Base-by-base conservation (phyloP, 1,140 invertebrate genomes). In the Zaprionus capensis region DNA sequence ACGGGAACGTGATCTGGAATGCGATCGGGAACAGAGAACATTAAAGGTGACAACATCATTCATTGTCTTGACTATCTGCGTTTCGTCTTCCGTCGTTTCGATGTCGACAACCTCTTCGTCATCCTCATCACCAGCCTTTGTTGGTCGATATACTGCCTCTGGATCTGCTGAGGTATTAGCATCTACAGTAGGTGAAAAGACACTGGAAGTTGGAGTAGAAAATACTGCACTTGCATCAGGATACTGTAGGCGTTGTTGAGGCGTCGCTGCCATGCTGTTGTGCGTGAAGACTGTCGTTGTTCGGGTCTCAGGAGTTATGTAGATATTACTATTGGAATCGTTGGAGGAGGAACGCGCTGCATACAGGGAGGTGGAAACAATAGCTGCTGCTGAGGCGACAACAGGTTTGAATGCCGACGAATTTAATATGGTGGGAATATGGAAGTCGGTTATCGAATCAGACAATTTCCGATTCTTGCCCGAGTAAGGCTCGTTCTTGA, bases 331-430 rank as follows among this genome's bases (percentile, higher is more conserved):
- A 49, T 65, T 82, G 26, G 67, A 84, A 17, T 90, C 78, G 53
- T 66, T 87, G 0, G 82, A 76, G 1, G 82, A 76, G 2, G 82
- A 74, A 9, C 76, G 81, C 7, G 86, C 65, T 41, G 67, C 34
- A 44, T 90, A 90, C 36, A 90, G 46, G 0, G 85, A 90, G 1
- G 90, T 75, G 6, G 81, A 86, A 22, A 84, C 76, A 46, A 92
- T 70, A 3, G 86, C 78, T 12, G 81, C 71, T 14, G 81, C 71
- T 5, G 87, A 81, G 22, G 78, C 73, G 6, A 81, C 74, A n/a
- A 96, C 95, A 7, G 95, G 95, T 70, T 95, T 94, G 81, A 96
- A 96, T n/a, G 95, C 95, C 5, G 95, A 96, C 4, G 80, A 75
- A 34, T 64, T 91, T 11, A 91, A 34, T 26, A 91, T 73, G 24